A percentile compares a stretch with the other conserved stretches of the same genome.
phyloP scores from a whole-genome alignment of 2,888 invertebrate species.

The Diogma glabrata region DNA sequence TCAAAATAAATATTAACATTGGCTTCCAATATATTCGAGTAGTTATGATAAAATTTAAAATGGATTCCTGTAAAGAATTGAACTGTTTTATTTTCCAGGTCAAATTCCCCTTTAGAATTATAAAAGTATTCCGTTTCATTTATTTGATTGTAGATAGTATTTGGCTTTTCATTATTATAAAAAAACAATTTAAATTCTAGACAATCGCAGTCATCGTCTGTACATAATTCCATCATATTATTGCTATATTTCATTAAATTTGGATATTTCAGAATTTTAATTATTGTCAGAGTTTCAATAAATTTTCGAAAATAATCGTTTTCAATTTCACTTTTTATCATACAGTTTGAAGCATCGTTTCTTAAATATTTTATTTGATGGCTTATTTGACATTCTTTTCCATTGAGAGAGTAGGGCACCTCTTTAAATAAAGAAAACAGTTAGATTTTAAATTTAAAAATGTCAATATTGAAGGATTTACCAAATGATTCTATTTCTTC shows the following conservation, averaged over 20 bases:
- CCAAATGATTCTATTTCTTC: slow-evolving; percentile 22
- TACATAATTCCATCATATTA: slow-evolving; percentile 11
- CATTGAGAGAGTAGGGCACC: slow-evolving; percentile 26
- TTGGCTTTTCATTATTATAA: background rate
- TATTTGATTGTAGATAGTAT: too few relatives aligned
- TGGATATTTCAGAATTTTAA: slow-evolving; percentile 13
- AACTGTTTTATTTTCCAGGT: background rate
- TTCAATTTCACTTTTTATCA: slow-evolving; percentile 19
- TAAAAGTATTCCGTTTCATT: background rate
- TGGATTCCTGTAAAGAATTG: slow-evolving; percentile 17
- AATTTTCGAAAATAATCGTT: slow-evolving; percentile 16
- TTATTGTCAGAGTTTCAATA: slow-evolving; percentile 14
- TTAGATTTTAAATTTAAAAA: background rate
- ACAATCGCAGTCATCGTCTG: slow-evolving; percentile 11
- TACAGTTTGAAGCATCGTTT: slow-evolving; percentile 17
- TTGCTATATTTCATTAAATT: slow-evolving; percentile 7
- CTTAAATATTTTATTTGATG: slow-evolving; percentile 27
- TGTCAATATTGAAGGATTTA: slow-evolving; percentile 15
- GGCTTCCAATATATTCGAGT: slow-evolving; percentile 19
- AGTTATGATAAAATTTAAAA: slow-evolving; percentile 24
- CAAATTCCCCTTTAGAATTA: too few relatives aligned
- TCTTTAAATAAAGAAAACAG: slow-evolving; percentile 18
- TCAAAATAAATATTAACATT: slow-evolving; percentile 16
- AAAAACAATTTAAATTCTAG: slow-evolving; percentile 8
- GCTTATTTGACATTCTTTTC: slow-evolving; percentile 24